Conservation (phyloP, 1,140 invertebrate genomes). For the Prorops nasuta region DNA sequence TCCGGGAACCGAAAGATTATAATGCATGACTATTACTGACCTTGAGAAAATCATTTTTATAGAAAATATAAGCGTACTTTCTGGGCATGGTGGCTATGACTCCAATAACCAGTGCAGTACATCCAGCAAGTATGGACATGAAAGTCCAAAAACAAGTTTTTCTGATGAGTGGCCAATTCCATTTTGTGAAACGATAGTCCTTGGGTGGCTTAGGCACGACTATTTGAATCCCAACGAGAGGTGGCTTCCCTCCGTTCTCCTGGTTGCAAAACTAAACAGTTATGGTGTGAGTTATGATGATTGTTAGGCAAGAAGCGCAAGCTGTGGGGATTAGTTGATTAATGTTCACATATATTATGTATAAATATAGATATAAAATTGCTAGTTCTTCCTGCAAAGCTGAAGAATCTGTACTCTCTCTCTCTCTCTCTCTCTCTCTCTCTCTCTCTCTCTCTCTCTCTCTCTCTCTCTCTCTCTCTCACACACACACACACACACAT, state of each 20-base stretch:
- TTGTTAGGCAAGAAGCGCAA: conserved; percentile 34
- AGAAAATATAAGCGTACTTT: conserved; percentile 52
- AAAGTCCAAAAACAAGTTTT: conserved; percentile 71
- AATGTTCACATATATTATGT: background rate
- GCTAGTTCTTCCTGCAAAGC: no score
- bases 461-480: no score
- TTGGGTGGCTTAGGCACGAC: conserved; percentile 61
- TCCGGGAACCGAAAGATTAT: conserved; percentile 2
- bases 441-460: no score
- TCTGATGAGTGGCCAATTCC: conserved; percentile 78
- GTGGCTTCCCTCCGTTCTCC: conserved; percentile 59
- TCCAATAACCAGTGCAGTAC: conserved; percentile 68
- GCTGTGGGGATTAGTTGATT: conserved; percentile 24
- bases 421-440: no score
- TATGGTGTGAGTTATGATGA: conserved; percentile 22
- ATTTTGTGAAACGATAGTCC: conserved; percentile 70
- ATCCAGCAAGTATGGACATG: conserved; percentile 66
- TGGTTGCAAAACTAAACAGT: conserved; percentile 55
- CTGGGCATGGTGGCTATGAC: conserved; percentile 70
- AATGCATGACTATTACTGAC: conserved; percentile 1
- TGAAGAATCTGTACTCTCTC: no score
- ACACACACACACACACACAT: no score
- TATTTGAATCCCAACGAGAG: conserved; percentile 56
- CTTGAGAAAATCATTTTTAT: background rate
- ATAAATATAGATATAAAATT: background rate